Percentiles rank a stretch among this genome's conserved stretches.
These are phyloP conservation scores for Orius insidiosus DNA, from an alignment of 1,140 invertebrate species.

Conservation along the genomic window DNA sequence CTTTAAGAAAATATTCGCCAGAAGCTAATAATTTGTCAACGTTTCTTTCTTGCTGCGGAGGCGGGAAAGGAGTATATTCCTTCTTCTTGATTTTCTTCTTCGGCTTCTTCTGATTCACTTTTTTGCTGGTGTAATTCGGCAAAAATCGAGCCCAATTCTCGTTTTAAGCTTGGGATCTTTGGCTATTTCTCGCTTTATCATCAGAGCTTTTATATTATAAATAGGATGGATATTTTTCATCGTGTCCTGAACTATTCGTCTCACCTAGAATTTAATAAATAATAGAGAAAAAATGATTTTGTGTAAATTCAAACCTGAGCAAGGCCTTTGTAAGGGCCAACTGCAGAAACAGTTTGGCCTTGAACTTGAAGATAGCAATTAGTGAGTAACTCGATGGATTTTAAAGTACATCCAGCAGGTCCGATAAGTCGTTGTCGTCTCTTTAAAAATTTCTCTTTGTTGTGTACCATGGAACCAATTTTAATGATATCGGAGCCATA, in stretches of 20 bases:
- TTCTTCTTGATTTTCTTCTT: constrained; percentile 79
- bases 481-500: constrained; percentile 92
- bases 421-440: constrained; percentile 88
- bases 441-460: constrained; percentile 92
- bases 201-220: constrained; percentile 94
- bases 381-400: constrained; percentile 95
- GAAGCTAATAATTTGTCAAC: constrained; percentile 84
- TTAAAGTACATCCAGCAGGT: constrained; percentile 89
- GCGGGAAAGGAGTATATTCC: constrained; percentile 95
- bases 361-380: constrained; percentile 95
- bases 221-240: constrained; percentile 99
- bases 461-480: constrained; percentile 77
- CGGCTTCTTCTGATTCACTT: constrained; percentile 62
- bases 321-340: constrained; percentile 90
- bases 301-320: constrained; percentile 58
- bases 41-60: constrained; percentile 79
- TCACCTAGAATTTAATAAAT: constrained; percentile 33
- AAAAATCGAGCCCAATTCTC: constrained; percentile 96
- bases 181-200: constrained; percentile 91
- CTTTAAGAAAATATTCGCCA: constrained; percentile 92
- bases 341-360: constrained; percentile 90
- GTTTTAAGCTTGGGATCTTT: constrained; percentile 82
- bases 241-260: constrained; percentile 86
- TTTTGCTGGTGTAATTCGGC: constrained; percentile 72
- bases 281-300: too few relatives aligned